phyloP scores from a whole-genome alignment of 2,797 vertebrate species.

The Malurus leucopterus region DNA sequence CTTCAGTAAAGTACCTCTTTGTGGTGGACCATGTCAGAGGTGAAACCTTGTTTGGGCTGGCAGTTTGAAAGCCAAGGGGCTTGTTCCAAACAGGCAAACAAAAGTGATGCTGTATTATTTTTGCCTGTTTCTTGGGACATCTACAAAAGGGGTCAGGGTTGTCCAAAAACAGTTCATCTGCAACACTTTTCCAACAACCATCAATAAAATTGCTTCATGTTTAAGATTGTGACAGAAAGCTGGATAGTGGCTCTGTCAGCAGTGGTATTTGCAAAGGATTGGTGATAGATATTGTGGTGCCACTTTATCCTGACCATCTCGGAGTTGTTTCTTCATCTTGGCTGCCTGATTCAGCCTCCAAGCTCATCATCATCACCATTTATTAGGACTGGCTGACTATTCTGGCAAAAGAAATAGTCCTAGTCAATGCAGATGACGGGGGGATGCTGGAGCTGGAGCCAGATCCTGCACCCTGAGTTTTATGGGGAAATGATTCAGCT shows the following conservation, averaged over 20 bases:
- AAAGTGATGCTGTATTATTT: background rate
- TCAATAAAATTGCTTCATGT: background rate
- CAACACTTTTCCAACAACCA: background rate
- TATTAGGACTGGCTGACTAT: background rate
- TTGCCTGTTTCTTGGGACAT: background rate
- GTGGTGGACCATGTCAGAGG: background rate
- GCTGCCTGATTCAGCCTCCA: background rate
- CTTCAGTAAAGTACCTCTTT: background rate
- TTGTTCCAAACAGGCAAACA: background rate
- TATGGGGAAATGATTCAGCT: background rate
- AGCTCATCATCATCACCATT: background rate
- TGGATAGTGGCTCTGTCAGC: background rate
- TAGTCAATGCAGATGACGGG: background rate
- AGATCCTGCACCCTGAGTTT: background rate
- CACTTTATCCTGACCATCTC: background rate
- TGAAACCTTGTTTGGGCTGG: background rate
- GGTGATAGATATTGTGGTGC: background rate
- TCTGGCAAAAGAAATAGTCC: background rate
- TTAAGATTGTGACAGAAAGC: background rate
- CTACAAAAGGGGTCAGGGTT: background rate
- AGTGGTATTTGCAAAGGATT: background rate
- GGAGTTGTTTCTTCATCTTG: conserved; percentile 19
- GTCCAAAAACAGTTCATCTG: background rate
- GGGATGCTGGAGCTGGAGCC: background rate
- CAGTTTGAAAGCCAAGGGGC: background rate